Conservation (phyloP, 2,888 invertebrate genomes). For the Cyaniris semiargus region DNA sequence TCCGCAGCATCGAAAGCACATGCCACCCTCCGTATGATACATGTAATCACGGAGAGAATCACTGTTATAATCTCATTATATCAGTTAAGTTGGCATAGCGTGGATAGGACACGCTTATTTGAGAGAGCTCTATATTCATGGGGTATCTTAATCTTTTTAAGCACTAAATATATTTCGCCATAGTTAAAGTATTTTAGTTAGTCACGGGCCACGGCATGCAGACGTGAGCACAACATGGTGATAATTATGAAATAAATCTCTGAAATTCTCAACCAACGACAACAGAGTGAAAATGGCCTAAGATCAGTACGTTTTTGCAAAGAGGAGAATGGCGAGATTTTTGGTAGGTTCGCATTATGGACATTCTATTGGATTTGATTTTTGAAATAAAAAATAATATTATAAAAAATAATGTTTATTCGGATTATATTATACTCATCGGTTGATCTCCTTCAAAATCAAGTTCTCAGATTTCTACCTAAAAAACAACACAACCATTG, state of each 20-base stretch:
- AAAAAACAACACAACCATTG: no score
- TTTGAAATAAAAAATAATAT: no score
- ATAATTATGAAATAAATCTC: background rate
- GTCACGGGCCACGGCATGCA: background rate
- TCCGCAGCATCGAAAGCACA: conserved; percentile 12
- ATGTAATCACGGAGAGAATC: conserved; percentile 1
- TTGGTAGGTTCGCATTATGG: no score
- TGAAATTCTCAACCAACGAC: no score
- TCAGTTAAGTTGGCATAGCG: background rate
- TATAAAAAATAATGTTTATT: no score
- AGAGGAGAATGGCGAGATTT: no score
- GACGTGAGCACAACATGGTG: background rate
- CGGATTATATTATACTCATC: no score
- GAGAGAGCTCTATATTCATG: background rate
- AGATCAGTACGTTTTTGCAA: no score
- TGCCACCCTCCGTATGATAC: background rate
- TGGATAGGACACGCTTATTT: background rate
- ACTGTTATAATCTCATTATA: conserved; percentile 20
- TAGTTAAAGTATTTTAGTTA: background rate
- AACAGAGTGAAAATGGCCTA: no score
- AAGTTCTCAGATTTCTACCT: no score
- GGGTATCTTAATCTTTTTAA: background rate
- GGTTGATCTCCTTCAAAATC: no score
- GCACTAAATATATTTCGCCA: background rate
- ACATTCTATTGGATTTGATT: no score